phyloP scores from a whole-genome alignment of 2,113 vertebrate species.

The rabbit (Oryctolagus cuniculus) region DNA sequence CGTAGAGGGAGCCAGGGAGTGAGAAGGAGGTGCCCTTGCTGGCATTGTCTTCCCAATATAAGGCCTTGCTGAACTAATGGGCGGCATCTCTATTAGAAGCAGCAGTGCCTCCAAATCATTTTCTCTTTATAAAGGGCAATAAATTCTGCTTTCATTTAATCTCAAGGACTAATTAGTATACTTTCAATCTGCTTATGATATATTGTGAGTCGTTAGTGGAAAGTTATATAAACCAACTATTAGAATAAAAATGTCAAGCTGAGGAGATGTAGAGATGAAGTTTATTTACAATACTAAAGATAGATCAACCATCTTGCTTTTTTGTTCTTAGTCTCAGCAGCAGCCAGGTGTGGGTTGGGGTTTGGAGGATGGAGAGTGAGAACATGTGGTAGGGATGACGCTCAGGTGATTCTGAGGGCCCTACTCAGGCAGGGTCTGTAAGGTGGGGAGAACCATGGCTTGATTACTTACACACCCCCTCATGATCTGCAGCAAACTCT shows the following conservation, averaged over 20 bases:
- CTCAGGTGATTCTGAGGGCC: not conserved
- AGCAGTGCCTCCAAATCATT: not conserved
- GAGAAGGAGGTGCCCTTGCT: not conserved
- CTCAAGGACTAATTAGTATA: slow-evolving; percentile 11
- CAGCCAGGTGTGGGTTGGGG: not conserved
- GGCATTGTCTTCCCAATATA: not conserved
- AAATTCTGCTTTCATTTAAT: slow-evolving; percentile 13
- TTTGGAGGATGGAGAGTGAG: not conserved
- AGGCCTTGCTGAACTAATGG: not conserved
- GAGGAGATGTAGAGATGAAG: not conserved
- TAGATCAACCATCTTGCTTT: not conserved
- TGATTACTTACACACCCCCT: not conserved
- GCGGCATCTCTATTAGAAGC: not conserved
- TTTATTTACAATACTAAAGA: not conserved
- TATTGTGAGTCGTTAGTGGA: not conserved
- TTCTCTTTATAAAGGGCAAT: slow-evolving; percentile 21
- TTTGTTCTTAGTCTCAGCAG: not conserved
- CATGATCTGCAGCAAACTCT: not conserved
- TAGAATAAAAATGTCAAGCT: slow-evolving; percentile 9
- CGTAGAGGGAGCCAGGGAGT: not conserved
- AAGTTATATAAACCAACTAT: slow-evolving; percentile 31
- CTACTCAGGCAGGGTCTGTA: not conserved
- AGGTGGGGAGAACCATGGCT: not conserved
- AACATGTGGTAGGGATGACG: not conserved
- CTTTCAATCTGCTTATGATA: slow-evolving; percentile 1